These are phyloP conservation scores for Poicephalus gulielmi DNA, from an alignment of 2,113 vertebrate species.

Conservation along the genomic window DNA sequence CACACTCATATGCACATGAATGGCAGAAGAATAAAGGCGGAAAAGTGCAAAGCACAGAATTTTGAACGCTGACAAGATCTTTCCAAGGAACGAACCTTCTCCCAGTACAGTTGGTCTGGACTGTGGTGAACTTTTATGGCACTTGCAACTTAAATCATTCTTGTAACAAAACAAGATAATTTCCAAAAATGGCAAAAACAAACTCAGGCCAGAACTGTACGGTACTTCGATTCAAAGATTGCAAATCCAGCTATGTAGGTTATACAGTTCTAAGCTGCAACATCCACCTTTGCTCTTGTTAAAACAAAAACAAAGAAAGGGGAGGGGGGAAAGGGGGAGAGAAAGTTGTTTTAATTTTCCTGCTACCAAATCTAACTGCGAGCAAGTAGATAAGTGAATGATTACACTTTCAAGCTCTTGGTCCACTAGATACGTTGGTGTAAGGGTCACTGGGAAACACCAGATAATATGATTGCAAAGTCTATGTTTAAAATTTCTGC, in stretches of 20 bases:
- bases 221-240: slow-evolving; percentile 40
- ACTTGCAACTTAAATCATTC: slow-evolving; percentile 58
- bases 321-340: not conserved
- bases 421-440: slow-evolving; percentile 18
- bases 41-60: not conserved
- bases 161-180: slow-evolving; percentile 53
- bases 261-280: slow-evolving; percentile 14
- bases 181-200: slow-evolving; percentile 66
- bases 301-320: slow-evolving; percentile 10
- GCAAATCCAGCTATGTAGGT: slow-evolving; percentile 32
- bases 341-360: slow-evolving; percentile 34
- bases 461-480: slow-evolving; percentile 58
- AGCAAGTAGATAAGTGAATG: slow-evolving; percentile 45
- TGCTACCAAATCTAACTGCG: slow-evolving; percentile 42
- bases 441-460: slow-evolving; percentile 49
- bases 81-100: slow-evolving; percentile 1
- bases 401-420: slow-evolving; percentile 34
- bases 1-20: slow-evolving; percentile 8
- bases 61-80: slow-evolving; percentile 1
- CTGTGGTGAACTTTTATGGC: slow-evolving; percentile 1
- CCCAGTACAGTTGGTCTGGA: slow-evolving; percentile 24
- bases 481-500: slow-evolving; percentile 16
- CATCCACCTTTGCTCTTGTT: slow-evolving; percentile 13
- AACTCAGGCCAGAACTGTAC: slow-evolving; percentile 37
- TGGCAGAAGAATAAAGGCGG: slow-evolving; percentile 38